phyloP scores from a whole-genome alignment of 2,888 invertebrate species.

The Pollenia amentaria region DNA sequence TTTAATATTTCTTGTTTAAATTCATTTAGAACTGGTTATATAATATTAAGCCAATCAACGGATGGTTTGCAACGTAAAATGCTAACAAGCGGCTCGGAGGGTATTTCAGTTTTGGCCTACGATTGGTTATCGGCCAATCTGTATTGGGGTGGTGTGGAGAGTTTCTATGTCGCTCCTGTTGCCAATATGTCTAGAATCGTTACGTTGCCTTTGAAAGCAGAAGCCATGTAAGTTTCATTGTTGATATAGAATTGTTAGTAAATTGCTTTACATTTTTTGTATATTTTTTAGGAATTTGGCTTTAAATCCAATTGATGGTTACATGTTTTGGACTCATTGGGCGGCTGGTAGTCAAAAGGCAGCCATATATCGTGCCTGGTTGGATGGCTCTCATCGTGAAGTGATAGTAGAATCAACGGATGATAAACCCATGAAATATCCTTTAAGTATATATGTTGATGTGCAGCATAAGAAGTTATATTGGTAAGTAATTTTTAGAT shows the following conservation, averaged over 20 bases:
- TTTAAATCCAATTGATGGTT: conserved; percentile 89
- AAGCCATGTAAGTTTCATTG: conserved; percentile 85
- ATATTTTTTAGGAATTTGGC: conserved; percentile 86
- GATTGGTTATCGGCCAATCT: conserved; percentile 94
- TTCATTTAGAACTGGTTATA: conserved; percentile 84
- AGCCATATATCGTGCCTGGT: conserved; percentile 89
- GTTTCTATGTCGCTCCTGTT: conserved; percentile 89
- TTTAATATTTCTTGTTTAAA: not conserved
- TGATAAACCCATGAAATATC: conserved; percentile 87
- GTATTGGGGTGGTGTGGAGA: conserved; percentile 91
- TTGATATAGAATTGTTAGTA: not conserved
- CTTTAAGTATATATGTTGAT: conserved; percentile 91
- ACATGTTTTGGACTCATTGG: conserved; percentile 93
- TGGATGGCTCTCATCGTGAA: conserved; percentile 89
- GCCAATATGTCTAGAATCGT: conserved; percentile 86
- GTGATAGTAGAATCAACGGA: conserved; percentile 87
- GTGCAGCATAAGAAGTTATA: conserved; percentile 86
- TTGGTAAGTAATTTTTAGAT: conserved; percentile 84
- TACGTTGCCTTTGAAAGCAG: conserved; percentile 86
- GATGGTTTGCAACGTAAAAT: conserved; percentile 87
- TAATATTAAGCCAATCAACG: conserved; percentile 88
- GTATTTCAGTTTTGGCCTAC: conserved; percentile 89
- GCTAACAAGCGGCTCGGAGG: conserved; percentile 87
- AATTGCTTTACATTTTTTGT: not conserved
- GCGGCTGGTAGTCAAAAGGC: conserved; percentile 84